Evolutionary conservation across 2,113 vertebrate genomes (phyloP), one percentile per base, ranked within the genome.

Genomic region (Passer montanus): DNA sequence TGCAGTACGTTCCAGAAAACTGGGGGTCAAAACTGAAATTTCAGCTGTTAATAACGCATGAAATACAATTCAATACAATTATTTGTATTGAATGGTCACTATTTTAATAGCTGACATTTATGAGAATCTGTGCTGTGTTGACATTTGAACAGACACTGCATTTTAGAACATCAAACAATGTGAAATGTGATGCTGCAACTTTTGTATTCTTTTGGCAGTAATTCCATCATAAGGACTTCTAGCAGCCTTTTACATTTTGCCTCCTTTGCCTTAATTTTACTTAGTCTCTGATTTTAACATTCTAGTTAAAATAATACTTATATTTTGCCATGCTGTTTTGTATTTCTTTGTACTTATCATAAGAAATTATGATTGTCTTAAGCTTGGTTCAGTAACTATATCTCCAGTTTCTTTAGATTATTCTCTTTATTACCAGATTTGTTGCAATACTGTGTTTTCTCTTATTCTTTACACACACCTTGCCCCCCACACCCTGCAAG

Each of bases 1-100:
- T 46, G 39, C 31, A 15, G 31, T 46, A 30, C 86, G 55, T 76
- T 85, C 28, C 66, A 47, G 27, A 37, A 47, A 76, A 60, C 14
- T 44, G 50, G 62, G 86, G 31, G 46, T 79, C 67, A 89, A 62
- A 93, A 44, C 41, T 60, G 64, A 84, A 79, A 69, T 92, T 88
- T 89, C 49, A 44, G 60, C 78, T 82, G 33, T 74, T 84, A 87
- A 66, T 63, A 85, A 79, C 7, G 33, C 6, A 2, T 76, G 58
- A 75, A 95, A 87, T 87, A 67, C 7, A 69, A 47, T 53, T 39
- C 21, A 49, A 8, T 60, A 35, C 11, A 53, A 37, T 59, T 81
- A 47, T 41, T 91, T 92, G 24, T 69, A 50, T 37, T 20, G 37
- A 55, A n/a, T 58, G 58, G 66, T 73, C 53, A 27, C n/a, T 81